phyloP scores from a whole-genome alignment of 1,140 invertebrate genomes.

The Pogonomyrmex barbatus region DNA sequence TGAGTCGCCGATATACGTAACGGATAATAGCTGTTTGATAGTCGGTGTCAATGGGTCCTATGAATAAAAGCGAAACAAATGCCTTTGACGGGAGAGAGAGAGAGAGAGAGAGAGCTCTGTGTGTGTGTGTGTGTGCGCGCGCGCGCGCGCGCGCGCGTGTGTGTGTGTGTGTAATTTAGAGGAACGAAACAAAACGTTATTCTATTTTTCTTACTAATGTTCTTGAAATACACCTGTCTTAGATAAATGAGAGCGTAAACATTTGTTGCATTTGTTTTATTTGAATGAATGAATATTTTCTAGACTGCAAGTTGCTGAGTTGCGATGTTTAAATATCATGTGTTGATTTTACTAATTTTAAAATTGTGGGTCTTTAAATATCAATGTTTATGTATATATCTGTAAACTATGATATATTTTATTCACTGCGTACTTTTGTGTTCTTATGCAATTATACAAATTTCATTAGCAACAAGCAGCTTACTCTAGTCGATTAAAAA shows the following conservation, averaged over 20 bases:
- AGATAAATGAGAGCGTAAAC: background rate
- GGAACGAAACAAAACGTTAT: background rate
- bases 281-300: background rate
- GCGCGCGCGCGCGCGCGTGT: background rate
- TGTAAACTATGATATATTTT: background rate
- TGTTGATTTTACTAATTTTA: too few relatives aligned
- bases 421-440: background rate
- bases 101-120: too few relatives aligned
- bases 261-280: constrained; percentile 32
- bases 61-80: constrained; percentile 25
- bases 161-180: background rate
- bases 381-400: too few relatives aligned
- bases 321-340: background rate
- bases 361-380: too few relatives aligned
- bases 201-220: background rate
- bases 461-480: background rate
- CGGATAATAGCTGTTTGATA: constrained; percentile 15
- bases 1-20: background rate
- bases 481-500: background rate
- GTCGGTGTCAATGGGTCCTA: constrained; percentile 36
- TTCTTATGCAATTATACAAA: background rate
- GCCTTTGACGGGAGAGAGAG: background rate
- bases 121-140: background rate
- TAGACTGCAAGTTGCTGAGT: constrained; percentile 12
- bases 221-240: background rate